Conservation (phyloP, 1,140 invertebrate species). For the Ceratitis capitata region DNA sequence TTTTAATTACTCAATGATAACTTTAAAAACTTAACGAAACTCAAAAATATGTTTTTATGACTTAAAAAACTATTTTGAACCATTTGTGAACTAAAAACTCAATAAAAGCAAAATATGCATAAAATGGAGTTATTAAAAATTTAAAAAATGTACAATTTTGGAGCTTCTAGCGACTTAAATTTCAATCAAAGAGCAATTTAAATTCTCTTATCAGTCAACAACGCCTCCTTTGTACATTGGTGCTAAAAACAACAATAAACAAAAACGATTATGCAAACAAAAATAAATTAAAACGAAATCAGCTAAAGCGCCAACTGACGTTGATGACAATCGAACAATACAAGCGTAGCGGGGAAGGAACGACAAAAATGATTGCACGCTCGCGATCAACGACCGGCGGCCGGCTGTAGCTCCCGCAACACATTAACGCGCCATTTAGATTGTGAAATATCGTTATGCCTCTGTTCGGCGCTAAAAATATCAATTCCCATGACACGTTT, state of each 20-base stretch:
- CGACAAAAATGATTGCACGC: not conserved
- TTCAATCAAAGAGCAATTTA: not conserved
- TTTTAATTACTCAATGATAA: not conserved
- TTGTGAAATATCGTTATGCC: conserved; percentile 1
- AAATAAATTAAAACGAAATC: not conserved
- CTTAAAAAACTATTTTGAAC: no score
- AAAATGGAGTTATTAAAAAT: no score
- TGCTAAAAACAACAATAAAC: not conserved
- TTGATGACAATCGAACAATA: not conserved
- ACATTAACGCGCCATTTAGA: conserved; percentile 31
- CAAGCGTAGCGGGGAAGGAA: not conserved
- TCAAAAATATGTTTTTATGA: no score
- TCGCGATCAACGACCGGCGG: conserved; percentile 8
- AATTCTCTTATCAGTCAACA: not conserved
- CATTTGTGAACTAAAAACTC: no score
- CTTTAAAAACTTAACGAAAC: not conserved
- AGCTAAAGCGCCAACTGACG: not conserved
- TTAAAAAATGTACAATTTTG: no score
- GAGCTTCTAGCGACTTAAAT: no score
- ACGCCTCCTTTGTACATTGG: not conserved
- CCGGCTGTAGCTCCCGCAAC: conserved; percentile 25
- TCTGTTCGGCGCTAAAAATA: not conserved
- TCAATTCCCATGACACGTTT: conserved; percentile 47
- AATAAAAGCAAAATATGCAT: no score
- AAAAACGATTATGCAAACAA: not conserved